A percentile compares a stretch with the other conserved stretches of the same genome.
Conservation (phyloP, 92 coral and sea anemone species). For the Epizoanthus scotinus region DNA sequence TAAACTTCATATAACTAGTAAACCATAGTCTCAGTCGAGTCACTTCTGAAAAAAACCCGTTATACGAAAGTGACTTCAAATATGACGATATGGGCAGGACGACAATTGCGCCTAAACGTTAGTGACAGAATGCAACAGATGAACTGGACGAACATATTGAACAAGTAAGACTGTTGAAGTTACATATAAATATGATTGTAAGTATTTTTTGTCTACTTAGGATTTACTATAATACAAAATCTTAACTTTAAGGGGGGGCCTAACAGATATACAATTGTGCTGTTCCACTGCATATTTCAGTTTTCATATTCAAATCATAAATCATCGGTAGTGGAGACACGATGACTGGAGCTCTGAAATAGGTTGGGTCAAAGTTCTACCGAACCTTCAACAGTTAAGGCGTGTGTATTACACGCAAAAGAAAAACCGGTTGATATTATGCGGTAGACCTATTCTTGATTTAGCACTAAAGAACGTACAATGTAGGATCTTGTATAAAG, state of each 20-base stretch:
- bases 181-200: not conserved
- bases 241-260: no score
- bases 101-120: not conserved
- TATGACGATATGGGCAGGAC: not conserved
- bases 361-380: conserved; percentile 26
- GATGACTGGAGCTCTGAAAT: not conserved
- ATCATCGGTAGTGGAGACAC: conserved; percentile 18
- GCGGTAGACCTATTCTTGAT: not conserved
- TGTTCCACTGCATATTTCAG: not conserved
- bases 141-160: not conserved
- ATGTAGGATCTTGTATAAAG: no score
- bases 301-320: conserved; percentile 26
- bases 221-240: no score
- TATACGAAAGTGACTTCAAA: not conserved
- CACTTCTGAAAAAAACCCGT: not conserved
- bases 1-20: no score
- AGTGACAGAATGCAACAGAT: not conserved
- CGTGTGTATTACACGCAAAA: not conserved
- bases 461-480: not conserved
- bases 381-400: not conserved
- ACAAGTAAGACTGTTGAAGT: conserved; percentile 3
- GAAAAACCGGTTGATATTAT: not conserved
- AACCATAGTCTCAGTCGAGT: no score
- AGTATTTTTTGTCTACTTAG: not conserved
- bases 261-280: not conserved